These are phyloP conservation scores for Neopipo cinnamomea DNA, from an alignment of 2,113 vertebrate species.

Conservation along the genomic window DNA sequence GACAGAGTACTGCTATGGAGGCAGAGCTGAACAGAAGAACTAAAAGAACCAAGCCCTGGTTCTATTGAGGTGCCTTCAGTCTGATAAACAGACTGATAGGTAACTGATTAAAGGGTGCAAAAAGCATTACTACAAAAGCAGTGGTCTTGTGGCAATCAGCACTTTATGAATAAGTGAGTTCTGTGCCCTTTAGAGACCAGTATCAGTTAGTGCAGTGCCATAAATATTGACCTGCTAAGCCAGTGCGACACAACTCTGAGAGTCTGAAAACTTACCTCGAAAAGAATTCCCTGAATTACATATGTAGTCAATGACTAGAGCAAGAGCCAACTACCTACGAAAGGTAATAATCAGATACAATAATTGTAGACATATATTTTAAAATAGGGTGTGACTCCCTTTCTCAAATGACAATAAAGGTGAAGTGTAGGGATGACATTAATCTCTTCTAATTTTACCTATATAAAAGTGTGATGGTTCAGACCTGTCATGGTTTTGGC, in stretches of 20 bases:
- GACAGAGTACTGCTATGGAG: neutral
- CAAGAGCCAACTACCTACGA: neutral
- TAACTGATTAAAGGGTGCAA: neutral
- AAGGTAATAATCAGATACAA: neutral
- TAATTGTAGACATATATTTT: neutral
- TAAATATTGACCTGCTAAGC: neutral
- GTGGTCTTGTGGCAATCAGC: neutral
- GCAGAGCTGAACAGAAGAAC: neutral
- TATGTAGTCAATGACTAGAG: neutral
- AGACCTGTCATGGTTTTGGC: no score
- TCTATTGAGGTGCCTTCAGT: neutral
- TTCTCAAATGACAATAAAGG: neutral
- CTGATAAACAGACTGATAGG: neutral
- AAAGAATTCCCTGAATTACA: neutral
- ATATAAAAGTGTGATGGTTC: no score
- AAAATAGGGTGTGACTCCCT: neutral
- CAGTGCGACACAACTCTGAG: neutral
- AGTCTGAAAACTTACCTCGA: neutral
- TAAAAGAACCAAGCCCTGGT: neutral
- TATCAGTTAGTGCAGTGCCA: neutral
- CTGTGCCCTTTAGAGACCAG: neutral
- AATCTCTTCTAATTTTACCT: neutral
- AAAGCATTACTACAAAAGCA: neutral
- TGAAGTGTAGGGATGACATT: neutral
- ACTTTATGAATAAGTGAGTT: neutral